Evolutionary conservation across 2,888 invertebrate genomes (phyloP).

Genomic region (Andrena chrysosceles): DNA sequence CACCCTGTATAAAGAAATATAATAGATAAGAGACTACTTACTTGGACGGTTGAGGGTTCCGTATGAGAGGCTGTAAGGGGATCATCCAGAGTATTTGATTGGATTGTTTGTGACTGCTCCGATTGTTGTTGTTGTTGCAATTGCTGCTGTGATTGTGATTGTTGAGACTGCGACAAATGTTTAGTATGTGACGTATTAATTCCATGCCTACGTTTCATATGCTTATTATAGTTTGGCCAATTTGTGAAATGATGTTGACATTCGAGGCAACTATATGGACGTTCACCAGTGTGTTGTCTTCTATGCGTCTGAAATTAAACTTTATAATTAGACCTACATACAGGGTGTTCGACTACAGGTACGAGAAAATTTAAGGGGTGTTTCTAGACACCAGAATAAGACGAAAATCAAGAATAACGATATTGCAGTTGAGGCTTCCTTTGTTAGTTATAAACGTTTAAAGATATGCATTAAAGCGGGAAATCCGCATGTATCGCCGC

Average conservation of each 20-base stretch:
- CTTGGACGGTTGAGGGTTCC: constrained; percentile 74
- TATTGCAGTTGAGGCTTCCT: too few species aligned
- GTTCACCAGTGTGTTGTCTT: constrained; percentile 88
- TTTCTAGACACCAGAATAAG: too few species aligned
- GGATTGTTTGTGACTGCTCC: constrained; percentile 54
- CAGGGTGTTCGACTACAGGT: too few species aligned
- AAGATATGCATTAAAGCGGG: too few species aligned
- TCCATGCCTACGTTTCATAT: constrained; percentile 91
- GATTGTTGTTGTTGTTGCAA: constrained; percentile 61
- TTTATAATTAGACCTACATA: not conserved
- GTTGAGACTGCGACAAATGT: constrained; percentile 76
- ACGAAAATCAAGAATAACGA: too few species aligned
- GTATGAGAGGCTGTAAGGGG: constrained; percentile 63
- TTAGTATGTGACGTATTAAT: constrained; percentile 86
- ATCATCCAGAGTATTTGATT: constrained; percentile 52
- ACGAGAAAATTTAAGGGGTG: too few species aligned
- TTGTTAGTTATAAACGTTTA: too few species aligned
- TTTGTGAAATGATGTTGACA: constrained; percentile 92
- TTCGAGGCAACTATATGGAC: constrained; percentile 90
- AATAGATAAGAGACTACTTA: constrained; percentile 51
- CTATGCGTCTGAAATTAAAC: constrained; percentile 87
- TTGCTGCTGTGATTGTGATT: constrained; percentile 69
- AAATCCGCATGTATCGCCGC: too few species aligned
- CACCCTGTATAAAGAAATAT: not conserved
- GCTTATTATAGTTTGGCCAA: constrained; percentile 94